Base-by-base conservation (phyloP, 1,140 invertebrate species). In the Apis florea region DNA sequence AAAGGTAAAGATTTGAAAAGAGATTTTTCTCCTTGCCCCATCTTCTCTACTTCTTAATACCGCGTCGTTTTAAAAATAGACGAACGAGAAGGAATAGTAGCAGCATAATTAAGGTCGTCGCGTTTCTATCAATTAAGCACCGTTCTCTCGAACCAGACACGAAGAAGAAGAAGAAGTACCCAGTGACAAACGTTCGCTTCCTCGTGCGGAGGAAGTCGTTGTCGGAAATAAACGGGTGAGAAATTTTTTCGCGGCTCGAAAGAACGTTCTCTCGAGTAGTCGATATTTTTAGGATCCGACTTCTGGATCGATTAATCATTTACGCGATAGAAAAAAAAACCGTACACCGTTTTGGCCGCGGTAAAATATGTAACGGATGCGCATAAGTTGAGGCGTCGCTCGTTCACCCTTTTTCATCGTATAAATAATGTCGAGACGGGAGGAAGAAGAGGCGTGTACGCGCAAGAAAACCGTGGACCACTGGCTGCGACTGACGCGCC, bases 231-330 rank as follows among this genome's bases (percentile, higher is more conserved):
- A 76, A 84, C 71, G 54, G 6, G 26, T 19, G 21, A 51, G 26
- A 63, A 13, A 69, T 24, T 59, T 59, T 61, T 71, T 59, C n/a
- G 12, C 21, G 19, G 13, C 6, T 26, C 19, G 2, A 9, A 12
- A 13, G 12, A 49, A 17, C 24, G 51, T 26, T 24, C 75, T 8
- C 15, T 51, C 54, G 59, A 19, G 31, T n/a, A n/a, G 5, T 17
- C 49, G 79, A 54, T 82, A 83, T 90, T 86, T 90, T 89, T 87
- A 86, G 74, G 77, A 75, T 67, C 56, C 67, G 68, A 84, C 77
- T 74, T 63, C 71, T 11, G 70, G 53, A 69, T 84, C 87, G 76
- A 90, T 91, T 90, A 91, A 91, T 91, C 90, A 90, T 91, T 40
- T 87, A 80, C 64, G 59, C 78, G 54, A 78, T 76, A 80, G 31